Percentiles rank a stretch among this genome's conserved stretches.
These are phyloP conservation scores for Eonycteris spelaea DNA, from an alignment of 2,113 vertebrate genomes.

Conservation along the genomic window DNA sequence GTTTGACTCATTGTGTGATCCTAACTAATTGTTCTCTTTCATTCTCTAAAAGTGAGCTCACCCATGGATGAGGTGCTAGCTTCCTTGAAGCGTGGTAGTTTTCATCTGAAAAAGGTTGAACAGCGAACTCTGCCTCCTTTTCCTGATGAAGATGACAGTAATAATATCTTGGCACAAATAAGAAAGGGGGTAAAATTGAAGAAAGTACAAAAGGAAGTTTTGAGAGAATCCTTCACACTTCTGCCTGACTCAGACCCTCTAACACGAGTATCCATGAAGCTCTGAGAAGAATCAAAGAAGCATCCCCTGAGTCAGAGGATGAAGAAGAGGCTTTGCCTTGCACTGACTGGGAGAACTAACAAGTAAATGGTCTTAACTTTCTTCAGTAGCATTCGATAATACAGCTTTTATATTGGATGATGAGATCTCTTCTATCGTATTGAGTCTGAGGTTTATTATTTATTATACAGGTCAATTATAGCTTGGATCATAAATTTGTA, in stretches of 20 bases:
- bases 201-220: slow-evolving; percentile 93
- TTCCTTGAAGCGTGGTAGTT: slow-evolving; percentile 96
- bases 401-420: neutral
- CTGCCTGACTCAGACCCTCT: slow-evolving; percentile 92
- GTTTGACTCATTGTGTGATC: neutral
- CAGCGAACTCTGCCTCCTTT: slow-evolving; percentile 93
- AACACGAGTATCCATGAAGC: slow-evolving; percentile 98
- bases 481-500: neutral
- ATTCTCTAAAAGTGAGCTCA: slow-evolving; percentile 90
- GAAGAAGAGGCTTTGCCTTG: slow-evolving; percentile 95
- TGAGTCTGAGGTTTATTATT: neutral
- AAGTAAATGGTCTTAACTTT: slow-evolving; percentile 69
- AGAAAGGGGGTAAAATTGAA: slow-evolving; percentile 95
- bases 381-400: neutral
- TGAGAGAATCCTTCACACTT: slow-evolving; percentile 86
- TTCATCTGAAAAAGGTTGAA: slow-evolving; percentile 97
- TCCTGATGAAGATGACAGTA: slow-evolving; percentile 93
- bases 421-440: neutral
- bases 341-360: slow-evolving; percentile 96
- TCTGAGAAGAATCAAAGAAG: slow-evolving; percentile 96
- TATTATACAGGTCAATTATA: neutral
- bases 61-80: slow-evolving; percentile 99
- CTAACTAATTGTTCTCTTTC: slow-evolving; percentile 64
- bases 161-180: slow-evolving; percentile 99
- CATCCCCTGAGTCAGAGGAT: slow-evolving; percentile 96